Evolutionary conservation across 2,113 vertebrate genomes (phyloP), one percentile per base, ranked within the genome.

Genomic region (Psittacula cyanocephala): DNA sequence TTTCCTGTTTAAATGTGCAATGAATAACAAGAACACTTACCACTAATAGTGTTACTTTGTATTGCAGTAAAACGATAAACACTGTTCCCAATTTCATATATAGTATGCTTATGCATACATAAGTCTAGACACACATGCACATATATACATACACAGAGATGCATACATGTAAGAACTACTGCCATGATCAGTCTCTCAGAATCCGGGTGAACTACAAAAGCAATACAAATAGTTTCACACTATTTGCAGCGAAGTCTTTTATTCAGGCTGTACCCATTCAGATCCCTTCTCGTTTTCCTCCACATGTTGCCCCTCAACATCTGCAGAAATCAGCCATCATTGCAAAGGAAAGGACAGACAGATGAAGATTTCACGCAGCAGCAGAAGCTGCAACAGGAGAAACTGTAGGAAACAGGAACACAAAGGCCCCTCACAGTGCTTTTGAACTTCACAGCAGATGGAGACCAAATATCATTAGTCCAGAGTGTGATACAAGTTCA

Each of bases 261-360:
- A 63, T 39, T 79, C 37, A 75, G n/a, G 23, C 20, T 76, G 27
- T 49, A 71, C 35, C 17, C 25, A 25, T 22, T 62, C 23, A 55
- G 31, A 47, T 33, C 28, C 39, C 33, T 70, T 70, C 39, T 65
- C 19, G 4, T 33, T 74, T 85, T 55, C 62, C 67, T 81, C 0
- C 1, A 25, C 5, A 11, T 4, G 13, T 5, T 41, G 55, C 55
- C 37, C 57, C 16, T 25, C 7, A 0, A 63, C 33, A 29, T 31
- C 27, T 27, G 59, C 53, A 86, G 84, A 43, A 80, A 75, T 31
- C 35, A 11, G 47, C 11, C 20, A 22, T 3, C 16, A 37, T 3
- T 20, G 29, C 0, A 4, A 86, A 62, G 62, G 28, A 60, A 41
- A 74, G 50, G 16, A 62, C 23, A 43, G 44, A n/a, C 29, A 9